Evolutionary conservation across 2,113 vertebrate genomes (phyloP).

Genomic region (Rana temporaria): DNA sequence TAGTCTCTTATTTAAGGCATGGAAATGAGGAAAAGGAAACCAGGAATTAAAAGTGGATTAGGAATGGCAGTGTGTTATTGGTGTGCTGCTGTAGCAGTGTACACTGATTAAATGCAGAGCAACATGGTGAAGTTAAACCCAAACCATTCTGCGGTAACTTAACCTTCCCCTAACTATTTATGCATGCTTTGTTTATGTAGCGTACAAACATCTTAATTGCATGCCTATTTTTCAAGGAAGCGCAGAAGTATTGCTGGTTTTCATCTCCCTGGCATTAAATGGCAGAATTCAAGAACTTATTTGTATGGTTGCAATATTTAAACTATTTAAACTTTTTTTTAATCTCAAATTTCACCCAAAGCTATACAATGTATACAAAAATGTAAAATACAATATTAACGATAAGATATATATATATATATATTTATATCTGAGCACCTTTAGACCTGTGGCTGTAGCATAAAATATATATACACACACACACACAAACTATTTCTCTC

Average conservation of each 20-base stretch:
- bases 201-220: constrained; percentile 52
- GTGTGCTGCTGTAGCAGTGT: constrained; percentile 59
- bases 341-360: neutral
- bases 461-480: too few relatives aligned
- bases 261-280: constrained; percentile 49
- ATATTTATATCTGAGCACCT: too few relatives aligned
- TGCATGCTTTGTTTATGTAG: constrained; percentile 58
- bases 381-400: too few relatives aligned
- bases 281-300: constrained; percentile 25
- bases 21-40: constrained; percentile 68
- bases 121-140: constrained; percentile 65
- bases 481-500: too few relatives aligned
- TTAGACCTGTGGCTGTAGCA: too few relatives aligned
- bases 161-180: constrained; percentile 62
- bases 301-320: neutral
- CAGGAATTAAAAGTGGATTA: constrained; percentile 68
- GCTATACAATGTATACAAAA: too few relatives aligned
- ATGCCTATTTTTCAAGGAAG: constrained; percentile 41
- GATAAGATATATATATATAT: too few relatives aligned
- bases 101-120: constrained; percentile 68
- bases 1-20: constrained; percentile 59
- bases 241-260: constrained; percentile 48
- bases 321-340: neutral
- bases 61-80: constrained; percentile 62
- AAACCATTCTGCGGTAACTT: constrained; percentile 65